Base-by-base conservation (phyloP, 2,797 vertebrate genomes). In the Thalassophryne amazonica region DNA sequence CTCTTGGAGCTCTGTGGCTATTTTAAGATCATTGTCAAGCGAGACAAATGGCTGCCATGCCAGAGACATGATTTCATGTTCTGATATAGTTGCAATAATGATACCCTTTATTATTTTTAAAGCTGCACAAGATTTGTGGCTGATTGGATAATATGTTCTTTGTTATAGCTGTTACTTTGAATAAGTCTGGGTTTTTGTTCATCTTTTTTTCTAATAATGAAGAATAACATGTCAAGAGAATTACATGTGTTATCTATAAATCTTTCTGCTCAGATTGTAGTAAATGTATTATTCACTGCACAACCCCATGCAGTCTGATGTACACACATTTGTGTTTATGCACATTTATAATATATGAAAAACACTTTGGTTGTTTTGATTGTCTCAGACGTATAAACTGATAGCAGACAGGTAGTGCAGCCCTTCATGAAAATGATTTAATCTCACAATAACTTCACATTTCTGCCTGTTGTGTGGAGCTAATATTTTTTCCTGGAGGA, bases 61-160 rank as follows among this genome's bases (percentile, higher is more conserved):
- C 54, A 67, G 66, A 48, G 42, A 54, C 50, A 42, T 37, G 17
- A 73, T 67, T 48, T 34, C 6, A 53, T 52, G 48, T 57, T 41
- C 19, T 52, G 67, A 73, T 73, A 74, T 67, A 45, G 69, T 69
- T 61, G 67, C 36, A 45, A 27, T 23, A 25, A 32, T 46, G 30
- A 60, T 46, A 55, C 61, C 28, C 8, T 17, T 7, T 25, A 24
- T 47, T 19, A 35, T 32, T 52, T 56, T 35, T 18, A 36, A 52
- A 58, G 19, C 18, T 20, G 37, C 16, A 27, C 11, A 35, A 28
- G 7, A 45, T 39, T 21, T 0, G 11, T 4, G 23, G 25, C 36
- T 13, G 19, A 33, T 7, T 9, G 12, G 24, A 17, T 32, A 31
- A 42, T 14, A 27, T 23, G 12, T 13, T 29, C 23, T 17, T 14